These are phyloP conservation scores for Syngnathus floridae DNA, from an alignment of 2,113 vertebrate species.

Conservation along the genomic window DNA sequence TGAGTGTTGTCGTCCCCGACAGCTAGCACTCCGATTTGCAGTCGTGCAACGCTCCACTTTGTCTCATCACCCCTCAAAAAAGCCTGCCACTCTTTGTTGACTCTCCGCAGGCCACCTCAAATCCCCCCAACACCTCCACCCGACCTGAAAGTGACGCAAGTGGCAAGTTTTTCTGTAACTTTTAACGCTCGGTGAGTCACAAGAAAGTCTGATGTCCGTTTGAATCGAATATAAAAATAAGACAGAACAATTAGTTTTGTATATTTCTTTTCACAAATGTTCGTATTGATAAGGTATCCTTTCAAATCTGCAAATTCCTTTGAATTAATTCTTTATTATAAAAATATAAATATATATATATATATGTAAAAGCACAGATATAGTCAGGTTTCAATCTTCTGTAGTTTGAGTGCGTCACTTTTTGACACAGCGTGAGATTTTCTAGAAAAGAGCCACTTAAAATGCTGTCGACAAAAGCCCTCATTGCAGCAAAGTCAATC, in stretches of 20 bases:
- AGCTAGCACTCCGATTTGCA: background rate
- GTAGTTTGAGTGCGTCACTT: background rate
- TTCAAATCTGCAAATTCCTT: too few relatives aligned
- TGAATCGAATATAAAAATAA: background rate
- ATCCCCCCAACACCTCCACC: background rate
- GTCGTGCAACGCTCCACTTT: background rate
- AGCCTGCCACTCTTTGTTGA: background rate
- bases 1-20: background rate
- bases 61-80: background rate
- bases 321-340: too few relatives aligned
- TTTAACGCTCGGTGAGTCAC: background rate
- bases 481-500: slow-evolving; percentile 25
- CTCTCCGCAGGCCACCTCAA: background rate
- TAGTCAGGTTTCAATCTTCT: background rate
- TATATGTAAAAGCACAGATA: too few relatives aligned
- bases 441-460: background rate
- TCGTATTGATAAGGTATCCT: too few relatives aligned
- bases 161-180: background rate
- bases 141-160: background rate
- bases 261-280: too few relatives aligned
- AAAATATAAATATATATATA: too few relatives aligned
- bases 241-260: background rate
- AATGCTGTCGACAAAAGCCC: slow-evolving; percentile 8
- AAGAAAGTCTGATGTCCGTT: background rate
- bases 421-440: background rate